phyloP scores from a whole-genome alignment of 53 echinoderm and acorn worm species.

The Astropecten irregularis region DNA sequence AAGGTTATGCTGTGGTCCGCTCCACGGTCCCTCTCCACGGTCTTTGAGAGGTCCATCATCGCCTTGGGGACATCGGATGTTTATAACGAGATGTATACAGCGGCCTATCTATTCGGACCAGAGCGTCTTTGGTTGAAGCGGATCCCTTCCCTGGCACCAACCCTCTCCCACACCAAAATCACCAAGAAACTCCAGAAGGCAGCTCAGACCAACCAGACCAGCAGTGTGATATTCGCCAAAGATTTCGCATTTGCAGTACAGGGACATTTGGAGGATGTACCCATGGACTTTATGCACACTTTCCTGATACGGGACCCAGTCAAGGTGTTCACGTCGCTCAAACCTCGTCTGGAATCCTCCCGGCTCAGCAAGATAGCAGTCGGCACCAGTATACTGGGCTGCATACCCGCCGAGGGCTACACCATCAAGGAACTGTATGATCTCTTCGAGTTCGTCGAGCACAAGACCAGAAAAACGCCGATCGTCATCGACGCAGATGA shows the following conservation, averaged over 20 bases:
- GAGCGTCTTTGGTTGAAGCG: slow-evolving; percentile 48
- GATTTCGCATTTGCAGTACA: slow-evolving; percentile 64
- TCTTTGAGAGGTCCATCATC: slow-evolving; percentile 69
- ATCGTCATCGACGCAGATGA: slow-evolving; percentile 85
- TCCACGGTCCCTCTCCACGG: slow-evolving; percentile 68
- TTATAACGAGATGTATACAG: slow-evolving; percentile 69
- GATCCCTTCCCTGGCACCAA: slow-evolving; percentile 36
- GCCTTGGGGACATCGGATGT: slow-evolving; percentile 54
- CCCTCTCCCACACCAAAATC: slow-evolving; percentile 26
- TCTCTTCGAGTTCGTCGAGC: slow-evolving; percentile 52
- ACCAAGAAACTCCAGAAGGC: slow-evolving; percentile 37
- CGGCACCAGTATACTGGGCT: slow-evolving; percentile 49
- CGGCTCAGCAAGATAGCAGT: slow-evolving; percentile 30
- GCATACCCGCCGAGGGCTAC: slow-evolving; percentile 67
- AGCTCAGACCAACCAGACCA: neutral
- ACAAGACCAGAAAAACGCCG: slow-evolving; percentile 29
- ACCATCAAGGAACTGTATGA: slow-evolving; percentile 71
- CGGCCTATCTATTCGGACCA: slow-evolving; percentile 63
- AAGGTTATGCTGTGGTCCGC: slow-evolving; percentile 81
- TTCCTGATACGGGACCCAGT: slow-evolving; percentile 71
- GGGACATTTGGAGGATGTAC: slow-evolving; percentile 56
- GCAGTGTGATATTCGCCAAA: slow-evolving; percentile 64
- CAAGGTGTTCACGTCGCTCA: slow-evolving; percentile 70
- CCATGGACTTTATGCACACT: slow-evolving; percentile 69
- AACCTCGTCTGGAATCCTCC: slow-evolving; percentile 51